Evolutionary conservation across 2,113 vertebrate species (phyloP), one percentile per base, ranked within the genome.

Genomic region (Pteropus alecto): DNA sequence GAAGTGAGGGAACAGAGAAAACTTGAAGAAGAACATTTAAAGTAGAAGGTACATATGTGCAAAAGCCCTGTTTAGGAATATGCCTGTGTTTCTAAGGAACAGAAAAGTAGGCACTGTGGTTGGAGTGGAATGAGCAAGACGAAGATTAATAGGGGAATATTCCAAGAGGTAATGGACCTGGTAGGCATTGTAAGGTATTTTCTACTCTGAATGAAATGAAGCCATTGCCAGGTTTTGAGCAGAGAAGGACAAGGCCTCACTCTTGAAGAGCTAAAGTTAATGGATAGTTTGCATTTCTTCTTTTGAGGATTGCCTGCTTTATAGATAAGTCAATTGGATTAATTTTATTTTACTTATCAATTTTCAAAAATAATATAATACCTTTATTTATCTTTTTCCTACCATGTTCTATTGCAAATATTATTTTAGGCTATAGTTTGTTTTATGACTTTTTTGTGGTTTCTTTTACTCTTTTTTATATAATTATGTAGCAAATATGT

Each of bases 281-380:
- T 76, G 26, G 16, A 6, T 35, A 87, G 30, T 94, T 86, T 81
- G 9, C 79, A 7, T 54, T 93, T 78, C n/a, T 89, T 30, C 38
- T n/a, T 79, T 86, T 54, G 46, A 89, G n/a, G 73, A 79, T 41
- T 78, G 15, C 13, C 46, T 76, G 51, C 15, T 71, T 82, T 65
- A 60, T 7, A 77, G 9, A 2, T 60, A 5, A n/a, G 28, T 43
- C 51, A 56, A 7, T 12, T 68, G 26, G 28, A 35, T 54, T 7
- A 28, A 11, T 33, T 70, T 74, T 33, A 30, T 21, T 33, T 65
- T 94, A 63, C 33, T 86, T 71, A 61, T n/a, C 28, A 90, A 35
- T 86, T 61, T 71, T 3, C 10, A 76, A 76, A 24, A 81, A 51
- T 81, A 48, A 68, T 30, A 24, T n/a, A 46, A 30, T 79, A 83